Percentiles rank a stretch among this genome's conserved stretches.
phyloP scores from a whole-genome alignment of 2,888 invertebrate species.

The Sarcophaga carnaria region DNA sequence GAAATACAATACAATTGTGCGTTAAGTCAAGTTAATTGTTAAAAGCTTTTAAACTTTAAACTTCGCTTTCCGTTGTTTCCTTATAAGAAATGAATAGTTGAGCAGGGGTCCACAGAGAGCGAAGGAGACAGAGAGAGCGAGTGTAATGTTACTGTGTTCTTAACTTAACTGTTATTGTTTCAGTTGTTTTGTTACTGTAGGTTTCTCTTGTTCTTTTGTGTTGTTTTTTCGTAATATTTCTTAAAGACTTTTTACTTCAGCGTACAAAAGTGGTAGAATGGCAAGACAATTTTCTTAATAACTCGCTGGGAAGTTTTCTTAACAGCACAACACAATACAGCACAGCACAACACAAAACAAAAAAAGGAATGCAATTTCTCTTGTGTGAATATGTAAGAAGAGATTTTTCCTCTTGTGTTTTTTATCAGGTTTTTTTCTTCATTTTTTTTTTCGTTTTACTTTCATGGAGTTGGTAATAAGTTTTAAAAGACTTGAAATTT shows the following conservation, averaged over 20 bases:
- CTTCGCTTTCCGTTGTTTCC: not conserved
- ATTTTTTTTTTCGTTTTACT: not conserved
- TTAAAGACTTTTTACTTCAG: constrained; percentile 14
- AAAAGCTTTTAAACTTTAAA: constrained; percentile 62
- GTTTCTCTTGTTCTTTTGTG: constrained; percentile 24
- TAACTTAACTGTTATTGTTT: not conserved
- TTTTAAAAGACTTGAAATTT: constrained; percentile 59
- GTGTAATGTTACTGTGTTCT: not conserved
- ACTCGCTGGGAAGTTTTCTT: not conserved
- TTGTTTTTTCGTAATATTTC: not conserved
- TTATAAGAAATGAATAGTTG: not conserved
- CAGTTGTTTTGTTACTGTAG: not conserved
- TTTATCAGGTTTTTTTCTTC: not conserved
- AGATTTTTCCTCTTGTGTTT: not conserved
- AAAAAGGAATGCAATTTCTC: not conserved
- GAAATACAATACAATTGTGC: constrained; percentile 50
- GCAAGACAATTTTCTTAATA: constrained; percentile 41
- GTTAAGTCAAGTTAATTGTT: constrained; percentile 63
- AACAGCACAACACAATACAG: not conserved
- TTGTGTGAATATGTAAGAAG: not conserved
- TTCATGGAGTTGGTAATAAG: constrained; percentile 63
- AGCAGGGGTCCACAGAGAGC: no score
- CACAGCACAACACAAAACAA: not conserved
- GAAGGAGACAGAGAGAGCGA: not conserved
- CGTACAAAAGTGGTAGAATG: not conserved